A percentile compares a stretch with the other conserved stretches of the same genome.
These are phyloP conservation scores for Drosophila sordidula DNA, from an alignment of 2,888 invertebrate genomes.

Conservation along the genomic window DNA sequence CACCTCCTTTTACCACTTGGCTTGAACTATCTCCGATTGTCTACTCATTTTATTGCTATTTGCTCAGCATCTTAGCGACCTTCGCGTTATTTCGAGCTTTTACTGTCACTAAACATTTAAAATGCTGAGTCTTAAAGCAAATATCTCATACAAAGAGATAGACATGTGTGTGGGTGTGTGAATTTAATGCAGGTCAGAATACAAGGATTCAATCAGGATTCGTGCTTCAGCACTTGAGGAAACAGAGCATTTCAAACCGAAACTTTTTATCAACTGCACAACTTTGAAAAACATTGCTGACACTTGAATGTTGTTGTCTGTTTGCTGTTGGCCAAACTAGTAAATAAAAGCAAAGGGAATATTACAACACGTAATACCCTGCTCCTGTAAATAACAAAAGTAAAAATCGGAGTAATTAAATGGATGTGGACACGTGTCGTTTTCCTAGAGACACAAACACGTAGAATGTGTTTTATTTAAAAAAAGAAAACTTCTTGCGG, in stretches of 20 bases:
- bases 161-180: neutral
- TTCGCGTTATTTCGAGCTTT: constrained; percentile 4
- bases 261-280: constrained; percentile 53
- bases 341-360: constrained; percentile 1
- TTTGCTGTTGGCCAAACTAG: constrained; percentile 9
- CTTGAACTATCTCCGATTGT: constrained; percentile 35
- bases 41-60: constrained; percentile 58
- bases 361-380: neutral
- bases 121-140: constrained; percentile 48
- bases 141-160: constrained; percentile 15
- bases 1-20: constrained; percentile 51
- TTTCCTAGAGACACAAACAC: too few species aligned
- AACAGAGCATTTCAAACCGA: constrained; percentile 11
- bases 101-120: constrained; percentile 30
- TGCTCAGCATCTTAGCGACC: constrained; percentile 22
- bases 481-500: too few species aligned
- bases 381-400: neutral
- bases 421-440: neutral
- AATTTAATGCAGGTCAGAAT: constrained; percentile 5
- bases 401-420: neutral
- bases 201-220: constrained; percentile 43
- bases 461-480: too few species aligned
- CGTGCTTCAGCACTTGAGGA: constrained; percentile 3
- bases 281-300: constrained; percentile 37
- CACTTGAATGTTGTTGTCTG: constrained; percentile 43